Evolutionary conservation across 2,113 vertebrate genomes (phyloP).

Genomic region (Typhlomys cinereus): DNA sequence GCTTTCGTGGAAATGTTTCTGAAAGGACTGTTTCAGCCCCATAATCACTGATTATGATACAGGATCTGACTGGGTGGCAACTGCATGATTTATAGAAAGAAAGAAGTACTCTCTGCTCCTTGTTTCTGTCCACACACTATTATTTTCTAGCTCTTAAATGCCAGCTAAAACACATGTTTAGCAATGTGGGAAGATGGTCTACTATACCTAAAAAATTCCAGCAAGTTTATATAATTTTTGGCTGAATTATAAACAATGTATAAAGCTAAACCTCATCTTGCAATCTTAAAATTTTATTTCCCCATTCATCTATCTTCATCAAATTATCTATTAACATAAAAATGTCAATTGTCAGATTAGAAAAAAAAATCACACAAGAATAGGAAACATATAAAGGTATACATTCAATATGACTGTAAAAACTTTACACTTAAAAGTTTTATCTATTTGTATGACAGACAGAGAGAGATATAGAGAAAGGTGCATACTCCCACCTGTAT

Average conservation of each 20-base stretch:
- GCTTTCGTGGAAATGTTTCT: background rate
- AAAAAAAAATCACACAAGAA: background rate
- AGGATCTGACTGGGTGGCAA: background rate
- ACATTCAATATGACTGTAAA: background rate
- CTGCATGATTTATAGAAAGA: background rate
- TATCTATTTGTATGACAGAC: no score
- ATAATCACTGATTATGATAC: background rate
- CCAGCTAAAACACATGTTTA: constrained; percentile 31
- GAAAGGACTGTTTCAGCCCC: background rate
- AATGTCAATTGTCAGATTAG: background rate
- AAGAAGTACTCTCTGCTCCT: constrained; percentile 21
- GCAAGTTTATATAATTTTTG: background rate
- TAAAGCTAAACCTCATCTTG: background rate
- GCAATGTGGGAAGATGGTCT: background rate
- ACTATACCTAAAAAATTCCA: background rate
- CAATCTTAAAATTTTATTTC: background rate
- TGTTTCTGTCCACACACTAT: background rate
- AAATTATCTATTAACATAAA: constrained; percentile 1
- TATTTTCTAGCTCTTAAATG: constrained; percentile 6
- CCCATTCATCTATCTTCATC: background rate
- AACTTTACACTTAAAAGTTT: no score
- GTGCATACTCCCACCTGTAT: no score
- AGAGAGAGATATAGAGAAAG: no score
- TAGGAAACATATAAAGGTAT: background rate
- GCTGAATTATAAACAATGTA: constrained; percentile 20